Evolutionary conservation across 2,797 vertebrate genomes (phyloP).

Genomic region (Psittacula echo): DNA sequence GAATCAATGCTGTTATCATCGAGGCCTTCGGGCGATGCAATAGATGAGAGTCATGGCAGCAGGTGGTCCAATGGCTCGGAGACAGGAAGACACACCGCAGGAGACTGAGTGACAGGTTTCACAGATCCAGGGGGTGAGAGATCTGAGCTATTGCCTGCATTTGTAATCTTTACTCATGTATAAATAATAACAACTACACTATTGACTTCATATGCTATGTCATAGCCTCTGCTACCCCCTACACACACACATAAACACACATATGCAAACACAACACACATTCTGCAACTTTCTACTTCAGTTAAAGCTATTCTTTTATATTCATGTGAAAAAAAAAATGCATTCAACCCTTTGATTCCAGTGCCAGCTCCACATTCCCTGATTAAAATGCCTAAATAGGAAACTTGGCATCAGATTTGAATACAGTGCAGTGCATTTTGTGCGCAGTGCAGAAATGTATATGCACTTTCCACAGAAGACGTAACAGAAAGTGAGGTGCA

Average conservation of each 20-base stretch:
- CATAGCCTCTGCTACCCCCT: conserved; percentile 77
- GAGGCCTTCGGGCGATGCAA: conserved; percentile 91
- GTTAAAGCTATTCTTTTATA: conserved; percentile 54
- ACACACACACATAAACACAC: background rate
- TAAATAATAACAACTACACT: conserved; percentile 88
- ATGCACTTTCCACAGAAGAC: conserved; percentile 28
- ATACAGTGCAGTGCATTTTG: conserved; percentile 2
- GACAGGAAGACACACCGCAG: conserved; percentile 88
- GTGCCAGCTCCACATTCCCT: conserved; percentile 58
- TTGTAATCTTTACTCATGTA: conserved; percentile 89
- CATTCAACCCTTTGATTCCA: conserved; percentile 30
- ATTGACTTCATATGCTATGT: conserved; percentile 86
- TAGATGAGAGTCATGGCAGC: conserved; percentile 89
- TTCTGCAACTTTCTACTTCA: conserved; percentile 56
- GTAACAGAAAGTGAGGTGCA: conserved; percentile 32
- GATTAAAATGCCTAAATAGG: conserved; percentile 60
- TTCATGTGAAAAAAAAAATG: conserved; percentile 47
- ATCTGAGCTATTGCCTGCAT: conserved; percentile 88
- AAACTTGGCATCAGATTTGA: conserved; percentile 61
- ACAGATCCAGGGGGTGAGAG: conserved; percentile 88
- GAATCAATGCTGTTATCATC: conserved; percentile 99
- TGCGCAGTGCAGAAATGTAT: conserved; percentile 12
- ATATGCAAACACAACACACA: conserved; percentile 14
- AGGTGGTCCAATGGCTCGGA: conserved; percentile 87
- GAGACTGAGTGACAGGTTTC: conserved; percentile 89